These are phyloP conservation scores for Myocastor coypus DNA, from an alignment of 2,113 vertebrate genomes.

Conservation along the genomic window DNA sequence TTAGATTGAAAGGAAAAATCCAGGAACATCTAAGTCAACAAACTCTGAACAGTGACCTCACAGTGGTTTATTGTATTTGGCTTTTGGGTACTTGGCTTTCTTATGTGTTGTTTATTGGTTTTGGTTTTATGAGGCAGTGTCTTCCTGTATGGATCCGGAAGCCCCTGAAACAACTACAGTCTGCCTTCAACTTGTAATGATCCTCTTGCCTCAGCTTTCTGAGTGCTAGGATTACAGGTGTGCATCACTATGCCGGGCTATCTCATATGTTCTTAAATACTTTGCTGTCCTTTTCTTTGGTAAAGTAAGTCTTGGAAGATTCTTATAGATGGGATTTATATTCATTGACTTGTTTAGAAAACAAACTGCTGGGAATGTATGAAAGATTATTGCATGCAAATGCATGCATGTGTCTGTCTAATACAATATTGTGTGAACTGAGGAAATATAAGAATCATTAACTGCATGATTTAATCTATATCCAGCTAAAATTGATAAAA, in stretches of 20 bases:
- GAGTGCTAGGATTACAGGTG: no score
- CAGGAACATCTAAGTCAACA: background rate
- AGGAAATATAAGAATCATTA: background rate
- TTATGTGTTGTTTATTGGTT: background rate
- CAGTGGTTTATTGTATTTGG: background rate
- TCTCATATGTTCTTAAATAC: background rate
- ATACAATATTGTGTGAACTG: background rate
- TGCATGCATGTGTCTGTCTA: background rate
- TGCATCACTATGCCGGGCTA: no score
- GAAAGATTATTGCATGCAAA: background rate
- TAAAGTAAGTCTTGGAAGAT: background rate
- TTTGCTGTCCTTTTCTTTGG: background rate
- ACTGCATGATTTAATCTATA: background rate
- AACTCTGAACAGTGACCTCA: background rate
- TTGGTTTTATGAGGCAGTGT: no score
- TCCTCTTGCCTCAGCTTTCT: no score
- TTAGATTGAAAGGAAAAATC: background rate
- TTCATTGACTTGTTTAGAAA: background rate
- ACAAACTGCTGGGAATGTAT: background rate
- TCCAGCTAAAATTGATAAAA: background rate
- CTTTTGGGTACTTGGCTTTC: background rate
- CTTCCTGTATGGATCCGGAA: no score
- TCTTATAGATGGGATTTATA: background rate
- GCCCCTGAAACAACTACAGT: no score
- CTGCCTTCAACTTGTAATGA: no score